These are phyloP conservation scores for Agonopterix heracliana DNA, from an alignment of 2,888 invertebrate species.

Conservation along the genomic window DNA sequence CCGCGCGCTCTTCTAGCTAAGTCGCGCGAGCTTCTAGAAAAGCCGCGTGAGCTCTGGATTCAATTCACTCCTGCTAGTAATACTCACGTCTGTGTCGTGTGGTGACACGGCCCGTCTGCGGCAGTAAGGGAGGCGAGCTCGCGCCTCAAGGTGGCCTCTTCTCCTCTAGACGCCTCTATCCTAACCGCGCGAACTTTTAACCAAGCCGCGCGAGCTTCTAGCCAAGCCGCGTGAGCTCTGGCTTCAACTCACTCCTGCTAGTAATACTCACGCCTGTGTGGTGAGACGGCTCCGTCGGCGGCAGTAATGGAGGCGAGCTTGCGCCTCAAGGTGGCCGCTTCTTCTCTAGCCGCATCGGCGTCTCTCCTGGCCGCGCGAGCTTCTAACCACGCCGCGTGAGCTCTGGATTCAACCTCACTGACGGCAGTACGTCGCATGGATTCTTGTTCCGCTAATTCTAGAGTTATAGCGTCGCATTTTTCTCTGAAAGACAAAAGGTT, in stretches of 20 bases:
- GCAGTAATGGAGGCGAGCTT: slow-evolving; percentile 43
- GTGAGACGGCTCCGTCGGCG: slow-evolving; percentile 45
- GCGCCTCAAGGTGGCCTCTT: too few species aligned
- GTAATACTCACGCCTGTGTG: slow-evolving; percentile 37
- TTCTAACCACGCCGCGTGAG: slow-evolving; percentile 90
- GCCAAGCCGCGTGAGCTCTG: too few species aligned
- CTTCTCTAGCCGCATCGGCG: slow-evolving; percentile 81
- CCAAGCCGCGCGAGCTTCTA: too few species aligned
- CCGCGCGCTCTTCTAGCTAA: slow-evolving; percentile 89
- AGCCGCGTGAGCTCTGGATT: slow-evolving; percentile 83
- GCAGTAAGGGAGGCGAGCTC: too few species aligned
- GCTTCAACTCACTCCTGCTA: slow-evolving; percentile 75
- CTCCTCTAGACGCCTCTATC: too few species aligned
- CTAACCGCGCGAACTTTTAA: too few species aligned
- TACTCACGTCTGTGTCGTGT: slow-evolving; percentile 44
- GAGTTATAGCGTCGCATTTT: slow-evolving; percentile 82
- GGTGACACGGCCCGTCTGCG: too few species aligned
- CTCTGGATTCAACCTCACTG: slow-evolving; percentile 86
- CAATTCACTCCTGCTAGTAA: slow-evolving; percentile 32
- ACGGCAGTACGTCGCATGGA: slow-evolving; percentile 81
- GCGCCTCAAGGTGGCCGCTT: slow-evolving; percentile 52
- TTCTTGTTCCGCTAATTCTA: slow-evolving; percentile 92
- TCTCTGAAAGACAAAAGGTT: slow-evolving; percentile 48
- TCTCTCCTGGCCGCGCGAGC: slow-evolving; percentile 88
- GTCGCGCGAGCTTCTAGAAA: slow-evolving; percentile 62